phyloP scores from a whole-genome alignment of 2,888 invertebrate genomes.

The Coelogynopora nodosa region DNA sequence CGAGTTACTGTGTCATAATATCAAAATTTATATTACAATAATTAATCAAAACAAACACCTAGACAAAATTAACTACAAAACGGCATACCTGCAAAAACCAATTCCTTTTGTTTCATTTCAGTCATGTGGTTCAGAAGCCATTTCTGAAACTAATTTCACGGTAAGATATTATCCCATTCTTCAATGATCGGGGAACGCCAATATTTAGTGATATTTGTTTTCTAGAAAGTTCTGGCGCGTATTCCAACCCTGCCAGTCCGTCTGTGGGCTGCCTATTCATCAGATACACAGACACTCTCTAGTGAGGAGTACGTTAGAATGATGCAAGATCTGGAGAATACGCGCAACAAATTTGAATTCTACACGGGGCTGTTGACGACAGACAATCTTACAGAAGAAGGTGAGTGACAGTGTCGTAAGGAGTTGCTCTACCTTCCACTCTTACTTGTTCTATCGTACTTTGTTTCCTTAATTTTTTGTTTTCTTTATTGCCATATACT shows the following conservation, averaged over 20 bases:
- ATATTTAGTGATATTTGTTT: too few relatives aligned
- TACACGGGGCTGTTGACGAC: not conserved
- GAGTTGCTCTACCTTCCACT: too few relatives aligned
- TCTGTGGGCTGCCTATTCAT: not conserved
- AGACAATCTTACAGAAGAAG: not conserved
- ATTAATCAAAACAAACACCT: too few relatives aligned
- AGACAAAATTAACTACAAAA: too few relatives aligned
- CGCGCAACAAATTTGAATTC: not conserved
- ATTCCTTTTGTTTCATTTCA: not conserved
- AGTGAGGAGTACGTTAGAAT: not conserved
- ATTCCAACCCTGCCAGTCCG: not conserved
- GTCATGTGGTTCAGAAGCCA: not conserved
- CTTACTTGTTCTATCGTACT: too few relatives aligned
- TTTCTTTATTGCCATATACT: not conserved
- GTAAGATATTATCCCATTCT: too few relatives aligned
- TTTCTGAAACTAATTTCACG: not conserved
- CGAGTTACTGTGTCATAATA: too few relatives aligned
- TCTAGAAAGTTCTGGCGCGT: not conserved
- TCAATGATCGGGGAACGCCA: too few relatives aligned
- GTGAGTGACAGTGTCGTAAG: too few relatives aligned
- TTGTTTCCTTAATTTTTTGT: not conserved
- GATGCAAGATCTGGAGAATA: not conserved
- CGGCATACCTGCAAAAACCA: too few relatives aligned
- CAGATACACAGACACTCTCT: not conserved
- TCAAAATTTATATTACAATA: too few relatives aligned